A percentile compares a stretch with the other conserved stretches of the same genome.
Evolutionary conservation across 64 coral and sea anemone genomes (phyloP).

Genomic region (Catalaphyllia jardinei): DNA sequence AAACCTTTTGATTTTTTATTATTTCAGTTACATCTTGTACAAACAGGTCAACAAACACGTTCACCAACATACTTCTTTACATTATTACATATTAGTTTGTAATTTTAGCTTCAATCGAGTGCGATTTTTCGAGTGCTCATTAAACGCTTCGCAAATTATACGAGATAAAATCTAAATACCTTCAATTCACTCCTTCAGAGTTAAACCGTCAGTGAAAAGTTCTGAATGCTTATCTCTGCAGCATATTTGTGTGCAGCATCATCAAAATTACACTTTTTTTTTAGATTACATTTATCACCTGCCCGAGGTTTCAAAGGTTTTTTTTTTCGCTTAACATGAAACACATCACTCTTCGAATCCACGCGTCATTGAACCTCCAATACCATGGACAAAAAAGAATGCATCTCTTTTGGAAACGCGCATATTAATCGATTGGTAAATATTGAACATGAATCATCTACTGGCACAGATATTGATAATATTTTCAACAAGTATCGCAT

Average conservation of each 20-base stretch:
- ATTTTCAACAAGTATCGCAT: not conserved
- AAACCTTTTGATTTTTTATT: not conserved
- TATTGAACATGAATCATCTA: not conserved
- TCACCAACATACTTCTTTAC: not conserved
- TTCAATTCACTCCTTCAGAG: not conserved
- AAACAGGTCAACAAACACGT: not conserved
- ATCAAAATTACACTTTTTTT: not conserved
- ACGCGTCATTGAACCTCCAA: not conserved
- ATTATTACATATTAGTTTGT: not conserved
- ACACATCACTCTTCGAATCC: not conserved
- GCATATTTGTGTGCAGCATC: not conserved
- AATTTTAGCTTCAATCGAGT: not conserved
- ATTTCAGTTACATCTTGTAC: not conserved
- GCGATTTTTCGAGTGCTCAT: slow-evolving; percentile 1
- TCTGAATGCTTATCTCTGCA: not conserved
- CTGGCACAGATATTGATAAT: not conserved
- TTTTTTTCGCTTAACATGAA: not conserved
- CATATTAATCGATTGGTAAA: not conserved
- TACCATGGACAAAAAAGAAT: not conserved
- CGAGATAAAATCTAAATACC: slow-evolving; percentile 16
- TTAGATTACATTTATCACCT: not conserved
- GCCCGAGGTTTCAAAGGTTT: not conserved
- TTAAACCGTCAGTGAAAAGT: not conserved
- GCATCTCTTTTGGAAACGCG: not conserved
- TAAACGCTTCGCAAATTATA: slow-evolving; percentile 1